phyloP scores from a whole-genome alignment of 2,888 invertebrate genomes.

The Drosophila formosana region DNA sequence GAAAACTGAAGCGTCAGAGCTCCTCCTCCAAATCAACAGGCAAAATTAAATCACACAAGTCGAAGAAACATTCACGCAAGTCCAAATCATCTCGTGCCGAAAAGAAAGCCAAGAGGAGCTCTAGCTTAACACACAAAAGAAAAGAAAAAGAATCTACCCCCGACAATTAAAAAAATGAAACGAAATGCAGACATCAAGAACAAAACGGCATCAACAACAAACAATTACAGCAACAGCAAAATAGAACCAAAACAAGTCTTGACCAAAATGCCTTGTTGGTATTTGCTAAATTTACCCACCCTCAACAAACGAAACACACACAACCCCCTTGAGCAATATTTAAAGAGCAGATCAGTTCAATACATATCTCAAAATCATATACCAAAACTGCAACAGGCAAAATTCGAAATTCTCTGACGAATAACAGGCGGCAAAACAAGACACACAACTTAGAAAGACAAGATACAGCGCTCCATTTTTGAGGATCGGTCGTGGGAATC shows the following conservation, averaged over 20 bases:
- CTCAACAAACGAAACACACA: not conserved
- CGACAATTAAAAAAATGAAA: not conserved
- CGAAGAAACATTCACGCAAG: conserved; percentile 72
- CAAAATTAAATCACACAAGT: conserved; percentile 65
- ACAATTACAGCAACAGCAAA: conserved; percentile 1
- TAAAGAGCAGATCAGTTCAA: conserved; percentile 39
- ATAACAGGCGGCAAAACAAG: conserved; percentile 19
- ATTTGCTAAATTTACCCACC: conserved; percentile 20
- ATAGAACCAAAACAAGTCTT: not conserved
- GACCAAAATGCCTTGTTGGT: conserved; percentile 21
- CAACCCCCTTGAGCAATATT: not conserved
- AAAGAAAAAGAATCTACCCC: not conserved
- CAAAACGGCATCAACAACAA: conserved; percentile 10
- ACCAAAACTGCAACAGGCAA: conserved; percentile 14
- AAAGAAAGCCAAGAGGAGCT: conserved; percentile 52
- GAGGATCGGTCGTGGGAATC: conserved; percentile 27
- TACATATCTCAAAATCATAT: not conserved
- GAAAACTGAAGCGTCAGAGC: conserved; percentile 64
- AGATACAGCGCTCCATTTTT: conserved; percentile 56
- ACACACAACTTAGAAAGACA: conserved; percentile 15
- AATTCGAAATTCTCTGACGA: conserved; percentile 46
- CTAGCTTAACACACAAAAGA: conserved; percentile 18
- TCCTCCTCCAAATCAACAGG: conserved; percentile 30
- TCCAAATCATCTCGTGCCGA: conserved; percentile 57
- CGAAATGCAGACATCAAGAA: not conserved